A percentile compares a stretch with the other conserved stretches of the same genome.
phyloP scores from a whole-genome alignment of 92 coral and sea anemone species.

The Virgularia gustaviana region DNA sequence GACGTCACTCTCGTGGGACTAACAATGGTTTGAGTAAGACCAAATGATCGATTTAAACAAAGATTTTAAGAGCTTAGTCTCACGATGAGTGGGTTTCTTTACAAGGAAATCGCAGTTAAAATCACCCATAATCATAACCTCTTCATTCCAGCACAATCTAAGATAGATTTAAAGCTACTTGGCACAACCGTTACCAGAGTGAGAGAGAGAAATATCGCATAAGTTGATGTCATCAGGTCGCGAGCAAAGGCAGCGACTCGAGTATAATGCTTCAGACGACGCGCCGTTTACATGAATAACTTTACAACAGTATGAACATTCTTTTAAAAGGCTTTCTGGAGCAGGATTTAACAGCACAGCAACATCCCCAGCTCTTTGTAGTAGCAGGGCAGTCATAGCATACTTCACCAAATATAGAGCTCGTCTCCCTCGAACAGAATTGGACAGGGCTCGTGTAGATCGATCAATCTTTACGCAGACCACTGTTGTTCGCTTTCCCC shows the following conservation, averaged over 20 bases:
- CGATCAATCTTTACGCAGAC: background rate
- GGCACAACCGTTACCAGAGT: background rate
- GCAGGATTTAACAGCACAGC: slow-evolving; percentile 28
- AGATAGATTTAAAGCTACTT: slow-evolving; percentile 11
- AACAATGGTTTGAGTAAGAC: slow-evolving; percentile 39
- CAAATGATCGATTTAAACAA: slow-evolving; percentile 33
- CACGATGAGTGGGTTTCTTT: slow-evolving; percentile 26
- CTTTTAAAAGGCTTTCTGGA: slow-evolving; percentile 11
- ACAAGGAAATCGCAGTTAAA: slow-evolving; percentile 48
- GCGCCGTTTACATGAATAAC: too few species aligned
- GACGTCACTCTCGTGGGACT: slow-evolving; percentile 44
- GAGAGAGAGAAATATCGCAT: slow-evolving; percentile 3
- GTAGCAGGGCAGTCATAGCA: slow-evolving; percentile 28
- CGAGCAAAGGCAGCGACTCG: slow-evolving; percentile 1
- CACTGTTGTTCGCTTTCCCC: too few species aligned
- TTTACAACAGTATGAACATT: too few species aligned
- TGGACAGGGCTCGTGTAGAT: slow-evolving; percentile 1
- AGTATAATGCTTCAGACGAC: background rate
- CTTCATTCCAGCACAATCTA: slow-evolving; percentile 18
- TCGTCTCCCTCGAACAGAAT: background rate
- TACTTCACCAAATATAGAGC: slow-evolving; percentile 12
- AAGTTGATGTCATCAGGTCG: background rate
- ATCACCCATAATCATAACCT: slow-evolving; percentile 44
- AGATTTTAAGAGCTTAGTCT: slow-evolving; percentile 33
- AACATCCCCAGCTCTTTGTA: slow-evolving; percentile 27